Evolutionary conservation across 1,140 invertebrate genomes (phyloP).

Genomic region (Geopemphigus sp.): DNA sequence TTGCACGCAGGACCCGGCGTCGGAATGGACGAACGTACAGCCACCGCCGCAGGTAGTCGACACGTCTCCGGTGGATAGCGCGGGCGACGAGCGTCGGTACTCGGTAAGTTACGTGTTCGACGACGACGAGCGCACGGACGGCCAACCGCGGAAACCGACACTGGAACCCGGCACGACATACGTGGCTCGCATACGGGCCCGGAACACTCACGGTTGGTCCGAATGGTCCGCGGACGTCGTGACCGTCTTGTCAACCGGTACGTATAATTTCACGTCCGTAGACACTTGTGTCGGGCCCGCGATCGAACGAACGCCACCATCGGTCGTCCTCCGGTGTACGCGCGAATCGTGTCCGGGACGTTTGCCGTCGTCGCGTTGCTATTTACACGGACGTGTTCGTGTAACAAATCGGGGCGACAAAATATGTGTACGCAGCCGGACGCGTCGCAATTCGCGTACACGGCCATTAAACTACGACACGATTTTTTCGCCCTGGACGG

Average conservation of each 20-base stretch:
- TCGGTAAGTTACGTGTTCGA: background rate
- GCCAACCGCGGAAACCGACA: background rate
- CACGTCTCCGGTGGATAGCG: background rate
- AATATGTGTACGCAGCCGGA: no score
- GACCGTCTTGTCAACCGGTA: slow-evolving; percentile 15
- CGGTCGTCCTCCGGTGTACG: no score
- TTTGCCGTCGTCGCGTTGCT: no score
- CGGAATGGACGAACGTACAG: background rate
- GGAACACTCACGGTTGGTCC: slow-evolving; percentile 25
- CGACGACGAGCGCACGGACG: no score
- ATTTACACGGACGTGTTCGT: no score
- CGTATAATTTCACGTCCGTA: background rate
- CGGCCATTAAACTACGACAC: no score
- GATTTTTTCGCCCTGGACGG: no score
- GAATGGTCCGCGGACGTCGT: slow-evolving; percentile 23
- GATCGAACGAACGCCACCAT: no score
- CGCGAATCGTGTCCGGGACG: no score
- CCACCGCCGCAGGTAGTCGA: background rate
- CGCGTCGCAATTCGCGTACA: no score
- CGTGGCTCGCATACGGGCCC: background rate
- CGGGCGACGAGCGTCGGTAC: background rate
- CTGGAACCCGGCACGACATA: background rate
- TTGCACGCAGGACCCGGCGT: background rate
- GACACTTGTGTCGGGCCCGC: no score
- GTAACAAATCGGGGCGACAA: no score